Base-by-base conservation (phyloP, 2,888 invertebrate genomes). In the Cinara cedri region DNA sequence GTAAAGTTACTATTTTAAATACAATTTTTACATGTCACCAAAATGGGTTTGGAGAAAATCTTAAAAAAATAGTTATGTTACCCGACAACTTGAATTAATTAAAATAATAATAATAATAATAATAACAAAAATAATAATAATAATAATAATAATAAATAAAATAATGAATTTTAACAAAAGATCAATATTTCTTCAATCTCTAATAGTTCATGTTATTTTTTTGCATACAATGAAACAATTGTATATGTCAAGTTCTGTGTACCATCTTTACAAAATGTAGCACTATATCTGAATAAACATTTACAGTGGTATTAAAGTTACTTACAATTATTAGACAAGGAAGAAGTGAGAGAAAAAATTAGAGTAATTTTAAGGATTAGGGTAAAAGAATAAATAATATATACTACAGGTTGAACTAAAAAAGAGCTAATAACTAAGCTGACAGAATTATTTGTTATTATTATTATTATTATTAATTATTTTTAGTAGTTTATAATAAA, bases 151-250 rank as follows among this genome's bases (percentile, higher is more conserved):
- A 13, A 34, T 21, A 66, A 16, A 8, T 24, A 62, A 21, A 74
- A 72, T 16, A 57, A 72, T 34, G 19, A 74, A 74, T 49, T 70
- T 19, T 46, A 26, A 51, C 51, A 16, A 62, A 72, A 72, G 14
- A 16, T 72, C 19, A 62, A 51, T 14, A 34, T 49, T 13, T 49
- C 34, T 51, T 34, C 46, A 44, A 71, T 16, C 57, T 60, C 19
- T 34, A 34, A 34, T 34, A 34, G 34, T 14, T 46, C 60, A 26
- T 24, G 11, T 46, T 49, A 1, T 70, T 51, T 49, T 26, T 42
- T 75, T 54, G 65, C 74, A 65, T 71, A 19, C 19, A 57, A 74
- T 51, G 19, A 74, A 63, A 72, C 60, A 71, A 71, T 26, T 49
- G 60, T 60, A 34, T 46, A 60, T 26, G 6, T 62, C 19, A 19